Base-by-base conservation (phyloP, 2,113 vertebrate species). In the Sclerurus mexicanus region DNA sequence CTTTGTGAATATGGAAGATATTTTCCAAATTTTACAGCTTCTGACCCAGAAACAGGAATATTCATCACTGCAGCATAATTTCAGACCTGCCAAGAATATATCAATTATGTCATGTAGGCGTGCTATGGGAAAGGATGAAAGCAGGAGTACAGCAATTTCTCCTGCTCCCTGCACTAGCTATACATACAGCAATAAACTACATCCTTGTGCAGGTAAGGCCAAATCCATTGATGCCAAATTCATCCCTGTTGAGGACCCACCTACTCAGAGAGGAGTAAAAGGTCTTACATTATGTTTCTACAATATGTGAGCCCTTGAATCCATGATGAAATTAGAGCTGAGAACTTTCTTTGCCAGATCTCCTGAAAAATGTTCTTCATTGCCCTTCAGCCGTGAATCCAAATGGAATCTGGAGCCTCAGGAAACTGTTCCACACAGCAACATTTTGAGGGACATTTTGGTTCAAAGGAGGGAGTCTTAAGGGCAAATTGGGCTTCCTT, bases 41-140 rank as follows among this genome's bases (percentile, higher is more conserved):
- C 80, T 95, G 93, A 96, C 95, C 86, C 80, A 95, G 95, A 96
- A 97, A 92, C 44, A 79, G 85, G 67, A 94, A 93, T 91, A 96
- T 89, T 95, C 90, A 93, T 93, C 71, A 76, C 93, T 95, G 93
- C 89, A 94, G 89, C 94, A 92, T 82, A 94, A 89, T 95, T 96
- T 95, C 89, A 95, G 93, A 63, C 62, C 91, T 96, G 95, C 95
- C 95, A 96, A 95, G 95, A 96, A 94, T 92, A 75, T 78, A 92
- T 93, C 94, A 90, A 16, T 84, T 93, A 81, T 95, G 76, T 86
- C 60, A 80, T 73, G 72, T 88, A 74, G 63, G 76, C 60, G 68
- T 83, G 82, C 75, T 88, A 58, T 87, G 46, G 82, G 67, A 83
- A 85, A 80, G 75, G 78, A 79, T 92, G 71, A 79, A 93, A 92